A percentile compares a stretch with the other conserved stretches of the same genome.
phyloP scores from a whole-genome alignment of 2,113 vertebrate species.

The Psophia crepitans region DNA sequence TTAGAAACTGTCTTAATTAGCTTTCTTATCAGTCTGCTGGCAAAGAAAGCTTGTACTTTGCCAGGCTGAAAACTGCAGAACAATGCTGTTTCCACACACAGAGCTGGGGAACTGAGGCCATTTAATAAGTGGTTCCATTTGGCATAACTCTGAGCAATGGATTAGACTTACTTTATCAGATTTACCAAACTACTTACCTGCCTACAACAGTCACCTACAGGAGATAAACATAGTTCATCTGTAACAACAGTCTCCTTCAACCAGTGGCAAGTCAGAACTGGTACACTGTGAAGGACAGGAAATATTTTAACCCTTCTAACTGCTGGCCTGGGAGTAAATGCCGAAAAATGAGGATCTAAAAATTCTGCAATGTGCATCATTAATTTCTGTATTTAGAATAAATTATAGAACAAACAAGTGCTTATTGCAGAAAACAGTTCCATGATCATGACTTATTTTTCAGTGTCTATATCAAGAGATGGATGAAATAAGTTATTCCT shows the following conservation, averaged over 20 bases:
- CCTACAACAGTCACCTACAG: not conserved
- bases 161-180: not conserved
- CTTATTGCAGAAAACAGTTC: not conserved
- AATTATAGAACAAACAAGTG: not conserved
- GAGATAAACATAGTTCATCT: not conserved
- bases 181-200: not conserved
- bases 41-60: not conserved
- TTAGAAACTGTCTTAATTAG: not conserved
- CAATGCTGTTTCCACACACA: not conserved
- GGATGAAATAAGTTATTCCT: not conserved
- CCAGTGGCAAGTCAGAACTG: not conserved
- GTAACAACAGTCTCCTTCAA: not conserved
- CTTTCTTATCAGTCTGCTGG: not conserved
- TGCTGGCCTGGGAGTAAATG: not conserved
- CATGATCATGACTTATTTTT: not conserved
- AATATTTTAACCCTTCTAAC: not conserved
- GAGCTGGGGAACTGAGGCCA: not conserved
- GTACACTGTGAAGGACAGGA: not conserved
- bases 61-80: not conserved
- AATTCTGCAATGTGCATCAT: not conserved
- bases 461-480: not conserved
- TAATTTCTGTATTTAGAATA: not conserved
- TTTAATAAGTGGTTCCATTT: not conserved
- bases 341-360: not conserved
- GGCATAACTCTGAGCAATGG: not conserved